Evolutionary conservation across 1,140 invertebrate genomes (phyloP).

Genomic region (Conopomorpha cramerella): DNA sequence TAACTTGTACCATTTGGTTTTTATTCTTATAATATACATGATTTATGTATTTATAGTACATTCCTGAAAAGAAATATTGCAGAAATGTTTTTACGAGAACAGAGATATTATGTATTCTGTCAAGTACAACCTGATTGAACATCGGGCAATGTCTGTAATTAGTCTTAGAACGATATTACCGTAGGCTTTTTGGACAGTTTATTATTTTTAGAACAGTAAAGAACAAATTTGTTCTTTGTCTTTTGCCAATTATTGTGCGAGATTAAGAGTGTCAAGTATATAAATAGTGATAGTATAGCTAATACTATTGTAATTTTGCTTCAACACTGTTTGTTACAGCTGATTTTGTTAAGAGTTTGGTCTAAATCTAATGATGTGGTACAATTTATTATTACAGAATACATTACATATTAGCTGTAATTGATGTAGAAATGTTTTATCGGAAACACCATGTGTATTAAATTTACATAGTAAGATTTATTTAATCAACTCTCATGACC

Average conservation of each 20-base stretch:
- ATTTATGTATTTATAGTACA: too few species aligned
- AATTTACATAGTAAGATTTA: conserved; percentile 42
- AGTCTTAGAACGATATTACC: too few species aligned
- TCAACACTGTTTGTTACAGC: too few species aligned
- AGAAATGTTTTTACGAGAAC: too few species aligned
- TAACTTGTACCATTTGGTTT: too few species aligned
- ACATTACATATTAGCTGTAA: conserved; percentile 25
- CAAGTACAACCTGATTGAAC: conserved; percentile 55
- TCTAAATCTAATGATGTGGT: conserved; percentile 15
- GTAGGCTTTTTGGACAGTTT: too few species aligned
- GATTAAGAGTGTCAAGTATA: conserved; percentile 26
- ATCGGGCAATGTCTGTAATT: too few species aligned
- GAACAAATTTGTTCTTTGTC: conserved; percentile 31
- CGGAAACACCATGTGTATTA: conserved; percentile 33
- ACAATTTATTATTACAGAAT: conserved; percentile 33
- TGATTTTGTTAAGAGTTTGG: conserved; percentile 13
- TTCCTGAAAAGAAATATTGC: conserved; percentile 16
- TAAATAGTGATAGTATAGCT: too few species aligned
- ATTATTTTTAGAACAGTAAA: too few species aligned
- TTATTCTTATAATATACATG: too few species aligned
- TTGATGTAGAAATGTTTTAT: conserved; percentile 34
- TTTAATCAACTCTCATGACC: conserved; percentile 50
- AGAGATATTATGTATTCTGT: conserved; percentile 14
- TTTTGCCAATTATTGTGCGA: conserved; percentile 24
- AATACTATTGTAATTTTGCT: too few species aligned